Evolutionary conservation across 2,797 vertebrate species (phyloP).

Genomic region (Alouatta caraya): DNA sequence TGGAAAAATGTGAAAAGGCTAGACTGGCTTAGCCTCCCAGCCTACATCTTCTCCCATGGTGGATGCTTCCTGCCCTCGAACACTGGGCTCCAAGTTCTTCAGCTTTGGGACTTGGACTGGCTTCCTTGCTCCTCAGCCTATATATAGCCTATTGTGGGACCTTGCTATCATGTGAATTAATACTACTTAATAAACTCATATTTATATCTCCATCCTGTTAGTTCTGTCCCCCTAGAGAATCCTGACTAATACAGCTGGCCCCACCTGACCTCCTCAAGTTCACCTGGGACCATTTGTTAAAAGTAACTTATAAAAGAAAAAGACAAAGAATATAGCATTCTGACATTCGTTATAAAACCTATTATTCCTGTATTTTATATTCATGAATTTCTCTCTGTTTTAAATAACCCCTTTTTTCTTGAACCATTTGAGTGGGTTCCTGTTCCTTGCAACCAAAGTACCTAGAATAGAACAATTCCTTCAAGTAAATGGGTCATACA

Average conservation of each 20-base stretch:
- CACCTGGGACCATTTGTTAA: neutral
- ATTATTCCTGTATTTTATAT: neutral
- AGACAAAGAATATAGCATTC: neutral
- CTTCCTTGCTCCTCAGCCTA: neutral
- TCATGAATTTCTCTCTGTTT: neutral
- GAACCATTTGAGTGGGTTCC: neutral
- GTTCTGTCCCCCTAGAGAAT: neutral
- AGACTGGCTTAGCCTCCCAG: neutral
- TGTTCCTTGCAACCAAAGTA: neutral
- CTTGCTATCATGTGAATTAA: neutral
- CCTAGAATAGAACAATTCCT: neutral
- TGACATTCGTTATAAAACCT: neutral
- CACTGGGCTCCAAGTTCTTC: neutral
- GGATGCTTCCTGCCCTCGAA: neutral
- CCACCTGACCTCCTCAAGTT: neutral
- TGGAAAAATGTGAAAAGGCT: neutral
- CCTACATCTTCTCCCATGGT: neutral
- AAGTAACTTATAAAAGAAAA: slow-evolving; percentile 6
- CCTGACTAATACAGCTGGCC: neutral
- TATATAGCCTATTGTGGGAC: neutral
- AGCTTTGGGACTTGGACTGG: neutral
- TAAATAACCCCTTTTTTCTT: neutral
- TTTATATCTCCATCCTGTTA: neutral
- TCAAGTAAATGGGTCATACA: neutral
- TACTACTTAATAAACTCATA: neutral